Evolutionary conservation across 1,140 invertebrate species (phyloP).

Genomic region (Philopotamus ludificatus): DNA sequence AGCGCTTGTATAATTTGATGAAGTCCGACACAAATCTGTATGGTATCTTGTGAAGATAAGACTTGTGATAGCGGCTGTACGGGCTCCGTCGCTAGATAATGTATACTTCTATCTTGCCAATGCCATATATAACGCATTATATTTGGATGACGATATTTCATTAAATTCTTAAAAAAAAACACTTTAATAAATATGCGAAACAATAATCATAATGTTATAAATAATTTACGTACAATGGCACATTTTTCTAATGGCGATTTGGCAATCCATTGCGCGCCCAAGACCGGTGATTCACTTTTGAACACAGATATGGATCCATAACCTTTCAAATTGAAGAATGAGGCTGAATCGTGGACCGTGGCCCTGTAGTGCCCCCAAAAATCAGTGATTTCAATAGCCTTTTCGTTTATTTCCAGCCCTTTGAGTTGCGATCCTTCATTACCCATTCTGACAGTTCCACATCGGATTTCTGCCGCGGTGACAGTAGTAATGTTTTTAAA

Average conservation of each 20-base stretch:
- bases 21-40: conserved; percentile 77
- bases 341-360: conserved; percentile 57
- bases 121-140: conserved; percentile 78
- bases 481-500: too few relatives aligned
- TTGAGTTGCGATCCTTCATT: conserved; percentile 71
- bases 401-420: conserved; percentile 72
- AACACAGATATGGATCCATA: conserved; percentile 71
- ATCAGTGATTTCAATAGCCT: conserved; percentile 70
- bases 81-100: conserved; percentile 74
- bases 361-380: conserved; percentile 76
- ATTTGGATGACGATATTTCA: conserved; percentile 77
- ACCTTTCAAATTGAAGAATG: conserved; percentile 55
- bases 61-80: conserved; percentile 68
- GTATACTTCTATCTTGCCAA: conserved; percentile 71
- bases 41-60: conserved; percentile 61
- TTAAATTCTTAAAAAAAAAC: conserved; percentile 78
- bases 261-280: conserved; percentile 60
- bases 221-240: conserved; percentile 72
- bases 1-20: conserved; percentile 73
- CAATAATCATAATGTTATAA: too few relatives aligned
- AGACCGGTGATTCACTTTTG: conserved; percentile 63
- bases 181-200: too few relatives aligned
- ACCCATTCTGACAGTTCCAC: conserved; percentile 58
- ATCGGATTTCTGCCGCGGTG: too few relatives aligned
- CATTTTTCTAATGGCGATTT: conserved; percentile 70